Conservation (phyloP, 1,140 invertebrate genomes). For the Panagrolaimus sp. region DNA sequence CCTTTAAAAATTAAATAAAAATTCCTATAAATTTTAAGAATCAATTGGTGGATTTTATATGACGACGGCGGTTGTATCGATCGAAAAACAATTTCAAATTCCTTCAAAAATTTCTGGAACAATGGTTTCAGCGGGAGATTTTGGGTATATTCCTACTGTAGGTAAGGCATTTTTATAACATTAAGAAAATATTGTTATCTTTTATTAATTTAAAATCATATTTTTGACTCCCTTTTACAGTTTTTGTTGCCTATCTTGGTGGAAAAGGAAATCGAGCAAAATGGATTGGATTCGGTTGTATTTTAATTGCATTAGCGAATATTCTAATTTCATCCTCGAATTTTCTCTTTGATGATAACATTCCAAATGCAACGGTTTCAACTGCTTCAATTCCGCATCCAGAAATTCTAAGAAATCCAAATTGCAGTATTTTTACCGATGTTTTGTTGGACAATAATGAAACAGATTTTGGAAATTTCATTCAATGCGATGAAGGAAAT, state of each 20-base stretch:
- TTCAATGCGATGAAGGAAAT: background rate
- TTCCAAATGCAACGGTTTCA: background rate
- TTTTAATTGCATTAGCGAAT: slow-evolving; percentile 56
- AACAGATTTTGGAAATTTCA: background rate
- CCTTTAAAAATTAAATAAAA: no score
- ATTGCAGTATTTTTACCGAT: no score
- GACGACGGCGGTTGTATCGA: slow-evolving; percentile 29
- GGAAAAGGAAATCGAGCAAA: slow-evolving; percentile 48
- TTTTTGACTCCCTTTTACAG: no score
- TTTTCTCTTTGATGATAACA: slow-evolving; percentile 46
- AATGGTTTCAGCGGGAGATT: slow-evolving; percentile 54
- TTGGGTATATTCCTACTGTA: slow-evolving; percentile 58
- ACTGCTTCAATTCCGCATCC: background rate
- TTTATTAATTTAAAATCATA: no score
- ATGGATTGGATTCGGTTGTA: slow-evolving; percentile 55
- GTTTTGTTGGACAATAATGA: no score
- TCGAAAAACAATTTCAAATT: slow-evolving; percentile 58
- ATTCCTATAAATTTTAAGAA: background rate
- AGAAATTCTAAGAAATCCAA: background rate
- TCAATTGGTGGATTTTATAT: slow-evolving; percentile 13
- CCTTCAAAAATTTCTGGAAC: slow-evolving; percentile 56
- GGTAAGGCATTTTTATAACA: no score
- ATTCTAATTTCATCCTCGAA: slow-evolving; percentile 52
- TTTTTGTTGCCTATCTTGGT: slow-evolving; percentile 58
- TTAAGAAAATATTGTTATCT: no score